These are phyloP conservation scores for Drosophila pseudoobscura DNA, from an alignment of 1,140 invertebrate genomes.

Conservation along the genomic window DNA sequence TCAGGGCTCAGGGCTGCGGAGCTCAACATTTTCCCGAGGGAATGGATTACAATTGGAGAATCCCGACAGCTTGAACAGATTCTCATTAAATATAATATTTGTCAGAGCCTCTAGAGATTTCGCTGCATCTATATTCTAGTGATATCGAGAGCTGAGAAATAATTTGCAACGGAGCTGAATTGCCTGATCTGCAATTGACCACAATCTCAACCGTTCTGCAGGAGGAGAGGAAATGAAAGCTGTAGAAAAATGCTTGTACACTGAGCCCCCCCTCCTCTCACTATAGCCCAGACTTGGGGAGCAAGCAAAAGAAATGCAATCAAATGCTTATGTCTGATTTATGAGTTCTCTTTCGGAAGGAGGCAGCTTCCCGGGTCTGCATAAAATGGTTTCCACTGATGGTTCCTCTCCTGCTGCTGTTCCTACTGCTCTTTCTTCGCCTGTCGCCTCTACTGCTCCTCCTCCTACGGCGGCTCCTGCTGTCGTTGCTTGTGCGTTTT, in stretches of 20 bases:
- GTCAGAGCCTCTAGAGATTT: no score
- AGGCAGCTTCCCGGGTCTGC: constrained; percentile 27
- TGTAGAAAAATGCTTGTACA: constrained; percentile 3
- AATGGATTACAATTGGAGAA: no score
- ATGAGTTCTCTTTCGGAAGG: constrained; percentile 32
- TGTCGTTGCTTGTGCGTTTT: constrained; percentile 53
- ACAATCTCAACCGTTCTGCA: constrained; percentile 1
- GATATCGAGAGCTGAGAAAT: no score
- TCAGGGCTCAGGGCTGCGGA: no score
- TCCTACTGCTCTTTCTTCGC: not conserved
- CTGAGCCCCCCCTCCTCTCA: not conserved
- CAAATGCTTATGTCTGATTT: constrained; percentile 69
- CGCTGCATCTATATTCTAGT: no score
- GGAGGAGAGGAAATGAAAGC: not conserved
- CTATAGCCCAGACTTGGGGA: not conserved
- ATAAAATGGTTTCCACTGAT: constrained; percentile 19
- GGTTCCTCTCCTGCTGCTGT: not conserved
- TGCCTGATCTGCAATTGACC: constrained; percentile 11
- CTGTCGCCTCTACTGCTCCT: constrained; percentile 6
- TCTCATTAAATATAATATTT: no score
- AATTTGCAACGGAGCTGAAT: not conserved
- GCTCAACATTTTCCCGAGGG: no score
- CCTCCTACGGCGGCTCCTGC: not conserved
- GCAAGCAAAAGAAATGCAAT: constrained; percentile 56
- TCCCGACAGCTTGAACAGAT: no score